These are phyloP conservation scores for Ceyx margarethae DNA, from an alignment of 2,113 vertebrate species.

Conservation along the genomic window DNA sequence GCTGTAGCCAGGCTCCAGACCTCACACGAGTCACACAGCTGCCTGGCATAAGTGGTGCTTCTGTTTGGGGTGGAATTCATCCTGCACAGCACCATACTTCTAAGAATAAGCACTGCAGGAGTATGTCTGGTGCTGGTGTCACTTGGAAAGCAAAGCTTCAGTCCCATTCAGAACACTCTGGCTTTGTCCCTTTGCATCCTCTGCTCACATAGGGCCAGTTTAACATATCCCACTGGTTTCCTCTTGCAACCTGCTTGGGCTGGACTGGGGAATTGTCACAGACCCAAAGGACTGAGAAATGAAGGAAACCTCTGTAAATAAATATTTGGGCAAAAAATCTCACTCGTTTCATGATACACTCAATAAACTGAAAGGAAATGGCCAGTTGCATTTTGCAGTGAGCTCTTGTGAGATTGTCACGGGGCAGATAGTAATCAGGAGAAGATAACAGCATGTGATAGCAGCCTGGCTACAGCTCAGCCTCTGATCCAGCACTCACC, in stretches of 20 bases:
- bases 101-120: not conserved
- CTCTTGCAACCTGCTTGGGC: not conserved
- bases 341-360: not conserved
- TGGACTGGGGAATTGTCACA: not conserved
- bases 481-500: not conserved
- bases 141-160: not conserved
- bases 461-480: not conserved
- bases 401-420: not conserved
- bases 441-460: not conserved
- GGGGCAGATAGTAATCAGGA: not conserved
- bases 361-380: not conserved
- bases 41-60: not conserved
- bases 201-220: not conserved
- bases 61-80: not conserved
- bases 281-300: not conserved
- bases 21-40: rapidly evolving
- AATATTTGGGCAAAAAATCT: not conserved
- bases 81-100: not conserved
- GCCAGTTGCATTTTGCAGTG: not conserved
- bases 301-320: not conserved
- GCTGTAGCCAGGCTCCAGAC: not conserved
- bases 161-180: not conserved
- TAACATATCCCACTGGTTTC: not conserved
- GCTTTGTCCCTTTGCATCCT: not conserved
- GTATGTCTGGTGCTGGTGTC: not conserved